Base-by-base conservation (phyloP, 2,113 vertebrate species). In the Gavialis gangeticus region DNA sequence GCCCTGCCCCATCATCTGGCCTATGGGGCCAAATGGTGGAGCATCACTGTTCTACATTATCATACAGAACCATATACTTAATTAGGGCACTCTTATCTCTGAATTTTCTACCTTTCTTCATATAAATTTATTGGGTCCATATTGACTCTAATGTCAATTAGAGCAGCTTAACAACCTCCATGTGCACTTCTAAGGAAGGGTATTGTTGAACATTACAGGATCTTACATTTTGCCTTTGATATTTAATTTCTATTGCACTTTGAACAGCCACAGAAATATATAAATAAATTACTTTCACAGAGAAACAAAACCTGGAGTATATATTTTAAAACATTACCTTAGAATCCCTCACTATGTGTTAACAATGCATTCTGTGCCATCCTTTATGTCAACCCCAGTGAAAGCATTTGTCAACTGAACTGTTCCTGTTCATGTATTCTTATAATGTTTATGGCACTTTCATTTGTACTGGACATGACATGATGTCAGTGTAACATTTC, bases 281-380 rank as follows among this genome's bases (percentile, higher is more conserved):
- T 21, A 91, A 84, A 82, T 0, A 69, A 11, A 27, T 60, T 59
- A 75, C 46, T 73, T 63, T 55, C 12, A 34, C 82, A 79, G 17
- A 64, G 12, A 63, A 89, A 67, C 5, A 64, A 12, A 17, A 84
- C 27, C 5, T 0, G 5, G 69, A 69, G 24, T 25, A 21, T 1
- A 78, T 13, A 73, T 73, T 73, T 67, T 66, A 59, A 66, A 93
- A 62, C 12, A 63, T 54, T 82, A 89, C 25, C 82, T 34, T 80
- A 71, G 12, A 15, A 6, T 67, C 54, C 77, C 3, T 63, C 25
- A 0, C 0, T 16, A 25, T 63, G 46, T n/a, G 57, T 6, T 4
- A 82, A 75, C 4, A 18, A 30, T 0, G 0, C 3, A 37, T 54
- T 73, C 2, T 1, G 2, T 12, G 56, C 5, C 18, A 67, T 30